Percentiles rank a stretch among this genome's conserved stretches.
Evolutionary conservation across 1,140 invertebrate genomes (phyloP).

Genomic region (Halesus radiatus): DNA sequence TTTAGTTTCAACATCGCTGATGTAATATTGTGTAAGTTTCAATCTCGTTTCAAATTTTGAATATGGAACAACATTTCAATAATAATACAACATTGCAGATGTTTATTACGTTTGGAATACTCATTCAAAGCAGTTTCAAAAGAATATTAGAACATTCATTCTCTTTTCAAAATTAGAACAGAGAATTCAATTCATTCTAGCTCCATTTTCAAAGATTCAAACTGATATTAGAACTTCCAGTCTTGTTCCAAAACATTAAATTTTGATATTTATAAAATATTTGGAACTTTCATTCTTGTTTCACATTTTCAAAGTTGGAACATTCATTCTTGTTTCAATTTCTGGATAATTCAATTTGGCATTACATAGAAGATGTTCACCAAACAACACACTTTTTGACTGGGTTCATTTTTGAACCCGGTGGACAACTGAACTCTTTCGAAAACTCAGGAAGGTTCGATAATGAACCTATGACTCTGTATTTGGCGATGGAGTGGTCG

Average conservation of each 20-base stretch:
- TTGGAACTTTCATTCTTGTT: background rate
- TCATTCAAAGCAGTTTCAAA: too few relatives aligned
- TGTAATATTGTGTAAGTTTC: too few relatives aligned
- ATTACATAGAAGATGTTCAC: constrained; percentile 71
- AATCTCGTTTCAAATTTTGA: too few relatives aligned
- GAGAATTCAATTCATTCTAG: too few relatives aligned
- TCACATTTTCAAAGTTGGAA: background rate
- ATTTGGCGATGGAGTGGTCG: constrained; percentile 84
- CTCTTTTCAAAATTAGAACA: too few relatives aligned
- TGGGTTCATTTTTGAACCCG: constrained; percentile 90
- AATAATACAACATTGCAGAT: too few relatives aligned
- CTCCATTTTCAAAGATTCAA: background rate
- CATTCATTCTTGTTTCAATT: background rate
- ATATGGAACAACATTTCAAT: too few relatives aligned
- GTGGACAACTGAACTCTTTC: constrained; percentile 86
- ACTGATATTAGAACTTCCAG: background rate
- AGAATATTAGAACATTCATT: too few relatives aligned
- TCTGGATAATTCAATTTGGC: background rate
- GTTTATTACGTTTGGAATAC: too few relatives aligned
- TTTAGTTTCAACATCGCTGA: too few relatives aligned
- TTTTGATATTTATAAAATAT: background rate
- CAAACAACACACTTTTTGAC: constrained; percentile 92
- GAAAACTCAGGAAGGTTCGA: constrained; percentile 93
- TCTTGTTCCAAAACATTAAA: background rate
- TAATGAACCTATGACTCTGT: constrained; percentile 89